A percentile compares a stretch with the other conserved stretches of the same genome.
These are phyloP conservation scores for Vulpes vulpes DNA, from an alignment of 2,113 vertebrate species.

Conservation along the genomic window DNA sequence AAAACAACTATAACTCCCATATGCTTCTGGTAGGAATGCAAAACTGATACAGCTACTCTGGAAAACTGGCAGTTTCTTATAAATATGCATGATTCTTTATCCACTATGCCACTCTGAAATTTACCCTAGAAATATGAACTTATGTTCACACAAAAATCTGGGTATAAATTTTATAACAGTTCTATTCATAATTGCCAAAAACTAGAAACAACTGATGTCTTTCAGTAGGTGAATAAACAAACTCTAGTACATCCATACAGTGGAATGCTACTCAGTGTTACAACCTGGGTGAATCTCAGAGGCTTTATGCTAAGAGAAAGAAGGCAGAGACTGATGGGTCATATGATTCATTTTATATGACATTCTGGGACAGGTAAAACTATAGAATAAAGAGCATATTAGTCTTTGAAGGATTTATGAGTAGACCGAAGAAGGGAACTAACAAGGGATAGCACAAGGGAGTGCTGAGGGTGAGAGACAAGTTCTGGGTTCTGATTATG, in stretches of 20 bases:
- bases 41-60: background rate
- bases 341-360: background rate
- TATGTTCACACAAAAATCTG: background rate
- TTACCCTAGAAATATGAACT: background rate
- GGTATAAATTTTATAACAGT: background rate
- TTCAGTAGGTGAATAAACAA: background rate
- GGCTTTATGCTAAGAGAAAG: constrained; percentile 1
- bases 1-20: background rate
- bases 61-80: background rate
- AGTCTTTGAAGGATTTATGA: background rate
- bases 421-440: background rate
- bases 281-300: background rate
- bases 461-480: background rate
- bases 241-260: background rate
- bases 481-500: background rate
- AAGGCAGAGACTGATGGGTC: background rate
- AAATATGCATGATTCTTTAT: background rate
- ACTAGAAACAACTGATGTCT: background rate
- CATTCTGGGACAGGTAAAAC: background rate
- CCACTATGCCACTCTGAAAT: background rate
- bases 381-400: background rate
- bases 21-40: background rate
- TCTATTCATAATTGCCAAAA: background rate
- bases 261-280: background rate
- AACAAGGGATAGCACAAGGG: background rate